These are phyloP conservation scores for Cyprinus carpio DNA, from an alignment of 2,113 vertebrate genomes.

Conservation along the genomic window DNA sequence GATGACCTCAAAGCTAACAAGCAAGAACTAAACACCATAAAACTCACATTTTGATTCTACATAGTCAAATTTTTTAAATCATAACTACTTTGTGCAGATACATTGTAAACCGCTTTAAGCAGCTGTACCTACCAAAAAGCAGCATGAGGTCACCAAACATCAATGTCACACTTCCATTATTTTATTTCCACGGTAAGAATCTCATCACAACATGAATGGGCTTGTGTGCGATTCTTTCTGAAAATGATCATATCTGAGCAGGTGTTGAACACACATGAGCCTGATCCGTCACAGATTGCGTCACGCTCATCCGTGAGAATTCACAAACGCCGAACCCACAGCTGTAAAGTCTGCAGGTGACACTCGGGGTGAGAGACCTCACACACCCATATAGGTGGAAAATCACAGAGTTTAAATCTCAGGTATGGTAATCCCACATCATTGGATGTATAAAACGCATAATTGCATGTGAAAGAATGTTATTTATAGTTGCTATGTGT, in stretches of 20 bases:
- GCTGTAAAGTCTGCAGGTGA: conserved; percentile 5
- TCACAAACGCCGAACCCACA: background rate
- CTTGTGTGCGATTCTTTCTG: background rate
- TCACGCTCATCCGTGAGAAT: background rate
- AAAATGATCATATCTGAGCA: background rate
- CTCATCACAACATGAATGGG: background rate
- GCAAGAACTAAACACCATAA: background rate
- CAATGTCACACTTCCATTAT: background rate
- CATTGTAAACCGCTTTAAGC: background rate
- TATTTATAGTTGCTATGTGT: background rate
- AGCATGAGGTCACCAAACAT: background rate
- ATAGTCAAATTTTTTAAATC: background rate
- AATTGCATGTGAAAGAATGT: conserved; percentile 17
- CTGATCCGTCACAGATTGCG: background rate
- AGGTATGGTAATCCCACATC: background rate
- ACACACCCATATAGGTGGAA: background rate
- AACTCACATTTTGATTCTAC: background rate
- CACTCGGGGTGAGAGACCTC: background rate
- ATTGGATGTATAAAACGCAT: background rate
- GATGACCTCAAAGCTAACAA: background rate
- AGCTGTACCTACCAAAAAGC: too few relatives aligned
- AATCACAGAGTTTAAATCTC: background rate
- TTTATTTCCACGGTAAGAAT: background rate
- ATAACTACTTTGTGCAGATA: background rate
- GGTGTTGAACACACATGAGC: background rate